Conservation (phyloP, 35 echinoderm and acorn worm genomes). For the Chiridota heheva region DNA sequence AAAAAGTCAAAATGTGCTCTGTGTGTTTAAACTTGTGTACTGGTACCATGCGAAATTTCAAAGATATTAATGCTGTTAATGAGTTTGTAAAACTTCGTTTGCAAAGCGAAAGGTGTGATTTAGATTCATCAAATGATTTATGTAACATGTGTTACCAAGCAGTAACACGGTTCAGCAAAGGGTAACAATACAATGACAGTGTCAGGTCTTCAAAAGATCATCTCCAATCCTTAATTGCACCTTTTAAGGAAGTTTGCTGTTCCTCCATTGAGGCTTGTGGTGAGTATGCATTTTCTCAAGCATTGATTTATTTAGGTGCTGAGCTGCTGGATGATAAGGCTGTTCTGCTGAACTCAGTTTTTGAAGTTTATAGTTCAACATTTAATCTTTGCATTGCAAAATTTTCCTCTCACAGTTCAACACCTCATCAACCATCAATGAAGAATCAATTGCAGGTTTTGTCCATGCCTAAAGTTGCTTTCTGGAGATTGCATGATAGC, state of each 20-base stretch:
- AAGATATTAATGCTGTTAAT: background rate
- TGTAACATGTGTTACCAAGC: constrained; percentile 32
- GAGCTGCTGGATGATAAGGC: background rate
- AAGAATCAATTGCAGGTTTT: background rate
- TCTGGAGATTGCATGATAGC: background rate
- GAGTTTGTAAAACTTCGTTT: background rate
- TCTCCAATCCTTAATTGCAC: background rate
- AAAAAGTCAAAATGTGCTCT: background rate
- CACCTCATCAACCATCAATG: too few species aligned
- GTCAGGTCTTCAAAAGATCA: constrained; percentile 10
- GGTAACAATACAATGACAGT: background rate
- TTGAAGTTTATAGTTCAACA: background rate
- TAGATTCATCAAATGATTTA: background rate
- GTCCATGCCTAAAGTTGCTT: background rate
- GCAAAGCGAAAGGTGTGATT: background rate
- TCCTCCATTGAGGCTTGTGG: background rate
- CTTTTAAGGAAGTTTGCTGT: background rate
- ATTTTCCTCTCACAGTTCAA: background rate
- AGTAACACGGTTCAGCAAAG: constrained; percentile 13
- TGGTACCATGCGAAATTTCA: background rate
- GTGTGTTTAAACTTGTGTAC: background rate
- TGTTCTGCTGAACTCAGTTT: constrained; percentile 1
- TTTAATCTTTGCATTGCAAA: background rate
- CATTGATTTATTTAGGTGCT: background rate
- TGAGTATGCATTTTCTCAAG: background rate